Base-by-base conservation (phyloP, 92 coral and sea anemone genomes). In the Parazoanthus atlanticus region DNA sequence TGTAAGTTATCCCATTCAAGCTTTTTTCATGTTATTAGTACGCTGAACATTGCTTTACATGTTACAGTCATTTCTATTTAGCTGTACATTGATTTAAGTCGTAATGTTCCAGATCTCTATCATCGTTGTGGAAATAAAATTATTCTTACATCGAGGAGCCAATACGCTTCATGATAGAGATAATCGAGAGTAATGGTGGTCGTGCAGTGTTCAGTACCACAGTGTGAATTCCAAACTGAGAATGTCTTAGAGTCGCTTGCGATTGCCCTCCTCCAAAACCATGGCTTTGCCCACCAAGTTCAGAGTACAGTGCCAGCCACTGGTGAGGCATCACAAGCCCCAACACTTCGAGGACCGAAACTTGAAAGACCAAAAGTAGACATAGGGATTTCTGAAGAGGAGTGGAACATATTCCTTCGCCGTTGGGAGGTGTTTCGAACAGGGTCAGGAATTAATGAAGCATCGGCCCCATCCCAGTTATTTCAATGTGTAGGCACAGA, bases 351-450 rank as follows among this genome's bases (percentile, higher is more conserved):
- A 2, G 84, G 89, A 30, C 89, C 89, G 5, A 86, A 61, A 86
- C 76, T 86, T 0, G 89, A 86, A 2, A 56, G 89, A 6, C 89
- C 89, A 8, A 67, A 86, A 34, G 88, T 90, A 3, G 91, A 94
- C 69, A 71, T 91, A 30, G 94, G 90, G 7, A 67, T 87, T 6
- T 70, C 90, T 1, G 31, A 66, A 0, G 94, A 92, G 52, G 91
- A 89, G 21, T 94, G 93, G 94, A 93, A 91, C n/a, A 77, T 91
- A 8, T 93, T 91, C 66, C 85, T 80, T 8, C 80, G 92, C 1
- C 88, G 93, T 36, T 93, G 94, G 94, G 77, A 89, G 15, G 94
- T 93, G 0, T 93, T 93, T 76, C 82, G 86, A 0, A 36, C 74
- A 0, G 94, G 94, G 3, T 93, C 93, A 0, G 93, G 94, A 66